phyloP scores from a whole-genome alignment of 2,113 vertebrate genomes.

The Esox niger region DNA sequence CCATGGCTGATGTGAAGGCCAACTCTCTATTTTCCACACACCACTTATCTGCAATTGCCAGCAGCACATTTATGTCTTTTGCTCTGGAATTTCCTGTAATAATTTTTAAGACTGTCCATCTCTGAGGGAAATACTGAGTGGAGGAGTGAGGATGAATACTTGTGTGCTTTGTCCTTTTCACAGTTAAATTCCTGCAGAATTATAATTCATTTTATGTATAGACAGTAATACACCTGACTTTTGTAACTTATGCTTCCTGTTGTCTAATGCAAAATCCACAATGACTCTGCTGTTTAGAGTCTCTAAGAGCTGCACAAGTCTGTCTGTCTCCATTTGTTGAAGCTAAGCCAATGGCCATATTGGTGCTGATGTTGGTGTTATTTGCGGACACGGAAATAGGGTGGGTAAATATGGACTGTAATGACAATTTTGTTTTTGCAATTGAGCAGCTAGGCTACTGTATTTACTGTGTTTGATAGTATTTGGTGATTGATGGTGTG shows the following conservation, averaged over 20 bases:
- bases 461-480: not conserved
- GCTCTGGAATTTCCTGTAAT: slow-evolving; percentile 50
- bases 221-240: not conserved
- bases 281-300: slow-evolving; percentile 24
- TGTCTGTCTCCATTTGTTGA: slow-evolving; percentile 36
- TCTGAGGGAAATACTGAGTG: slow-evolving; percentile 33
- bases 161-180: not conserved
- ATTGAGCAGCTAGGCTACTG: not conserved
- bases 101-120: not conserved
- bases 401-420: slow-evolving; percentile 3
- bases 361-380: slow-evolving; percentile 13
- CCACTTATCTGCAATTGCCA: not conserved
- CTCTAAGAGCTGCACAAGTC: slow-evolving; percentile 11
- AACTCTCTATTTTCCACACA: not conserved
- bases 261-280: not conserved
- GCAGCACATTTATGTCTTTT: not conserved
- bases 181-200: not conserved
- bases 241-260: not conserved
- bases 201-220: not conserved
- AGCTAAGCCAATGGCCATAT: slow-evolving; percentile 11
- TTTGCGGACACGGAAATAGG: slow-evolving; percentile 13
- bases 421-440: not conserved
- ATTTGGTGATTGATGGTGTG: not conserved
- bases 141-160: not conserved
- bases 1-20: slow-evolving; percentile 10